These are phyloP conservation scores for Philonicus albiceps DNA, from an alignment of 2,888 invertebrate genomes.

Conservation along the genomic window DNA sequence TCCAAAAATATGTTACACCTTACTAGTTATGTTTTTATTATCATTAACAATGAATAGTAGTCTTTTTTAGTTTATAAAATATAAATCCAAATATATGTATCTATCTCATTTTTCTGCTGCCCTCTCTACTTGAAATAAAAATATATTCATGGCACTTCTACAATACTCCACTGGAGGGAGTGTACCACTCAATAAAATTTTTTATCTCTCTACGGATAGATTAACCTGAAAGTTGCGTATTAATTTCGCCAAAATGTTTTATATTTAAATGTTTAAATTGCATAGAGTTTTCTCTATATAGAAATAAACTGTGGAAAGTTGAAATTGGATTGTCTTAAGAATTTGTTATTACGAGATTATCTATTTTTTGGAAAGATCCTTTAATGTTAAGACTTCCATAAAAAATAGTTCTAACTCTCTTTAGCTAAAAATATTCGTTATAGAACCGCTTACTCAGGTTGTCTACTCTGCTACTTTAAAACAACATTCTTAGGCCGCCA, in stretches of 20 bases:
- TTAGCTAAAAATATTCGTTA: neutral
- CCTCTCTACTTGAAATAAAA: conserved; percentile 8
- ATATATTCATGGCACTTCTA: neutral
- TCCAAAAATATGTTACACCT: conserved; percentile 1
- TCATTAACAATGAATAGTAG: conserved; percentile 1
- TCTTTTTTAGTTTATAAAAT: conserved; percentile 25
- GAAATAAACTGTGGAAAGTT: neutral
- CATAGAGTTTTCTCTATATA: neutral
- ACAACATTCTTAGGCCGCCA: neutral
- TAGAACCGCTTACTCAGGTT: neutral
- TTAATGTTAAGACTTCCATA: conserved; percentile 2
- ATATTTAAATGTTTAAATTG: neutral
- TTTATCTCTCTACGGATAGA: neutral
- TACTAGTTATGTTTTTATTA: neutral
- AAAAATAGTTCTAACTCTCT: neutral
- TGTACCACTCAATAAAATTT: neutral
- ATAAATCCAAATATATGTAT: neutral
- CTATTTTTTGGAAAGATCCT: neutral
- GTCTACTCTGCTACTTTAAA: neutral
- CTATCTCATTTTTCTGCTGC: neutral
- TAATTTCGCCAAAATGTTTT: neutral
- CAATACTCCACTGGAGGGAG: neutral
- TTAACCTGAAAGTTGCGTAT: neutral
- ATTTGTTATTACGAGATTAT: conserved; percentile 16
- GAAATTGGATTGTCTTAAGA: conserved; percentile 30